phyloP scores from a whole-genome alignment of 2,888 invertebrate species.

The Cataglyphis rosenhaueri region DNA sequence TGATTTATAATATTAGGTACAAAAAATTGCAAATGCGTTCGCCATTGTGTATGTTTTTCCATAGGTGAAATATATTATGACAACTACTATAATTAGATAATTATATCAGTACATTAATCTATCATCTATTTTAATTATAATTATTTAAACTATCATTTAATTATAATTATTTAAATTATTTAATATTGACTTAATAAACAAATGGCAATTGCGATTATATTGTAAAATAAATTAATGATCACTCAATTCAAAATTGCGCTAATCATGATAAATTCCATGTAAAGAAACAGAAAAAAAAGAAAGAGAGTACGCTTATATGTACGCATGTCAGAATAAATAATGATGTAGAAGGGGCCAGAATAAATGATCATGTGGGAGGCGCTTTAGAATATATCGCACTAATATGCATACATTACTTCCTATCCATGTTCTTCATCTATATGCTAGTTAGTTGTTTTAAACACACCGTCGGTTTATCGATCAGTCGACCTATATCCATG shows the following conservation, averaged over 20 bases:
- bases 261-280: constrained; percentile 8
- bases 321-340: constrained; percentile 29
- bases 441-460: constrained; percentile 39
- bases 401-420: constrained; percentile 53
- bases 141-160: constrained; percentile 10
- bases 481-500: constrained; percentile 66
- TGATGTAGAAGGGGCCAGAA: neutral
- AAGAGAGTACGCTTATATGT: neutral
- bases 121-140: constrained; percentile 20
- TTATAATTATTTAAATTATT: constrained; percentile 13
- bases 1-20: neutral
- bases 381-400: constrained; percentile 40
- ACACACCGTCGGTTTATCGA: constrained; percentile 63
- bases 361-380: neutral
- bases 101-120: constrained; percentile 20
- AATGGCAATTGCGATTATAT: neutral
- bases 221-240: constrained; percentile 18
- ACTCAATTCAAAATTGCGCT: neutral
- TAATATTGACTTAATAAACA: constrained; percentile 4
- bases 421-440: constrained; percentile 31
- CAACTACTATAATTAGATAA: neutral
- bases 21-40: neutral
- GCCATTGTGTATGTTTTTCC: neutral
- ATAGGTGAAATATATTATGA: neutral
- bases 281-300: constrained; percentile 31